Conservation (phyloP, 1,140 invertebrate genomes). For the Bradysia coprophila region DNA sequence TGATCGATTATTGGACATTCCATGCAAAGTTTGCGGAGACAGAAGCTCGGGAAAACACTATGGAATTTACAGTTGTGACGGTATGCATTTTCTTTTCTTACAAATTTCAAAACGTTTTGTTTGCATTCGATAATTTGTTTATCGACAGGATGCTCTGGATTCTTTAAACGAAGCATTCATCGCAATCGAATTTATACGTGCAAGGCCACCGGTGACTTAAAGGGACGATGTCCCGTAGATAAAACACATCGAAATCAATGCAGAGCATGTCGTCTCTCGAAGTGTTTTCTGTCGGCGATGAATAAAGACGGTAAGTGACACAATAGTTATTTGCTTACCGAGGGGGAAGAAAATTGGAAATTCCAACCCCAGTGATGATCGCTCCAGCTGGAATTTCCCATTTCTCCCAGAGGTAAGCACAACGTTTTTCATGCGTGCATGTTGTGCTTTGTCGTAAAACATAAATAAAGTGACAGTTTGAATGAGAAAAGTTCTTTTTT, state of each 20-base stretch:
- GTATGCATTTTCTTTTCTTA: slow-evolving; percentile 30
- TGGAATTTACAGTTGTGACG: slow-evolving; percentile 93
- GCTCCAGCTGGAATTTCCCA: no score
- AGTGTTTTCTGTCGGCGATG: slow-evolving; percentile 95
- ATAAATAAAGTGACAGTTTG: no score
- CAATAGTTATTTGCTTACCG: no score
- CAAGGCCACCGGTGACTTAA: slow-evolving; percentile 82
- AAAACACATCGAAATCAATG: slow-evolving; percentile 96
- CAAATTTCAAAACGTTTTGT: background rate
- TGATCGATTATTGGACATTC: slow-evolving; percentile 84
- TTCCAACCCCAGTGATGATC: no score
- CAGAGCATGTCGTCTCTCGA: slow-evolving; percentile 84
- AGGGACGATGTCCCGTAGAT: slow-evolving; percentile 87
- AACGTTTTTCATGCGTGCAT: no score
- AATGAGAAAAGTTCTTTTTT: no score
- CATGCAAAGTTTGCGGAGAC: slow-evolving; percentile 92
- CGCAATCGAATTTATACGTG: slow-evolving; percentile 90
- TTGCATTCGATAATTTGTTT: no score
- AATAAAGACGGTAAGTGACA: slow-evolving; percentile 87
- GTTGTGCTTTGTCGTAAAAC: no score
- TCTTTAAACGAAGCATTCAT: slow-evolving; percentile 94
- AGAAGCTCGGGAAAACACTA: slow-evolving; percentile 94
- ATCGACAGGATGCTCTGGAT: slow-evolving; percentile 56
- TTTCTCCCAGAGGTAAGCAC: no score
- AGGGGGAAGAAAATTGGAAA: no score